These are phyloP conservation scores for Taphrorychus bicolor DNA, from an alignment of 2,888 invertebrate species.

Conservation along the genomic window DNA sequence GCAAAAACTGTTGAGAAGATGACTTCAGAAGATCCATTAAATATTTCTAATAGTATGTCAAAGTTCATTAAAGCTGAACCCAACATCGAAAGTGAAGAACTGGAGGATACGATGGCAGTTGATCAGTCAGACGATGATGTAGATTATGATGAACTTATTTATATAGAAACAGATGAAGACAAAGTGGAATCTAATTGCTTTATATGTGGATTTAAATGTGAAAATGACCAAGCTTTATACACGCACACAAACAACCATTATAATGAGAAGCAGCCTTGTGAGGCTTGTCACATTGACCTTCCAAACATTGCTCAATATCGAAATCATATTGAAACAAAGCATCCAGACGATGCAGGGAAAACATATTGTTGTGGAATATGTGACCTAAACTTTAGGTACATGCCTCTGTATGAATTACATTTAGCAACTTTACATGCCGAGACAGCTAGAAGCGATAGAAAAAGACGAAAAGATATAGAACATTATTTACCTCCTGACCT, in stretches of 20 bases:
- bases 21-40: neutral
- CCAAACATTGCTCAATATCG: constrained; percentile 33
- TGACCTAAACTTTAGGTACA: constrained; percentile 34
- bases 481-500: constrained; percentile 13
- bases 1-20: neutral
- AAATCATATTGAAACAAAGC: constrained; percentile 25
- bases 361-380: constrained; percentile 44
- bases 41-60: neutral
- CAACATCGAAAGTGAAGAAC: neutral
- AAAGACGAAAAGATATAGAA: constrained; percentile 6
- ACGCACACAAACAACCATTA: constrained; percentile 35
- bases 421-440: constrained; percentile 40
- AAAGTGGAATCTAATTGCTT: constrained; percentile 16
- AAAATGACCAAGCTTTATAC: constrained; percentile 22
- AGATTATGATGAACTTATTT: constrained; percentile 29
- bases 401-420: constrained; percentile 45
- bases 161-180: constrained; percentile 30
- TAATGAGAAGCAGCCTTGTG: constrained; percentile 33
- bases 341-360: constrained; percentile 22
- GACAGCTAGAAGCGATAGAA: constrained; percentile 10
- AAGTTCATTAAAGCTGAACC: constrained; percentile 5
- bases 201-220: constrained; percentile 35
- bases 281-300: constrained; percentile 19
- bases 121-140: constrained; percentile 18
- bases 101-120: neutral